Percentiles rank a stretch among this genome's conserved stretches.
These are phyloP conservation scores for Corythaixoides concolor DNA, from an alignment of 2,113 vertebrate genomes.

Conservation along the genomic window DNA sequence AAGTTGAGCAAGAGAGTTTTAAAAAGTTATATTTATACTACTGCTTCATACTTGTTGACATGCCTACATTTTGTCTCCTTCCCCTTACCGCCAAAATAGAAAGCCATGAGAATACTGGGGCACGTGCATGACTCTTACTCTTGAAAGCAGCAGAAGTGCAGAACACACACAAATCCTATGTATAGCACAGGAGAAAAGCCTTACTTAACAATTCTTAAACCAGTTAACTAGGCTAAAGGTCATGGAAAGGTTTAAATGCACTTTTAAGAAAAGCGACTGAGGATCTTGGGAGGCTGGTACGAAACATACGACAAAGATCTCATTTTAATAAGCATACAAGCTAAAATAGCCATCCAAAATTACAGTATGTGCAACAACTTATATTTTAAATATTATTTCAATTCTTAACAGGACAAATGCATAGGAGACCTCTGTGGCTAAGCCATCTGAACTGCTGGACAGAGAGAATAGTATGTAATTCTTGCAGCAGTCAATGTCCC, in stretches of 20 bases:
- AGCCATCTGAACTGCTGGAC: neutral
- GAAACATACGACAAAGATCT: neutral
- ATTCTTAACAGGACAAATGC: neutral
- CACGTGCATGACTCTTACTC: neutral
- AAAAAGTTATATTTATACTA: neutral
- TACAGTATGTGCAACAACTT: neutral
- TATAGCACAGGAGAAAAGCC: neutral
- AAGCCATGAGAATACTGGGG: neutral
- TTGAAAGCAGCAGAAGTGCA: neutral
- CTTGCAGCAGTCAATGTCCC: constrained; percentile 12
- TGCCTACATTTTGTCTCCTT: neutral
- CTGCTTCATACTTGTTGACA: neutral
- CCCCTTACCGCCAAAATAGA: neutral
- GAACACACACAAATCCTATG: neutral
- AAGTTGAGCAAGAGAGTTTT: neutral
- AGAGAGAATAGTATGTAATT: neutral
- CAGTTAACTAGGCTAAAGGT: constrained; percentile 28
- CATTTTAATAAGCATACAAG: constrained; percentile 19
- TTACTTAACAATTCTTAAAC: neutral
- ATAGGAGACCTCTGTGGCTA: constrained; percentile 21
- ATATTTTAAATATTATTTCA: constrained; percentile 43
- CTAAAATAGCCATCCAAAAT: constrained; percentile 28
- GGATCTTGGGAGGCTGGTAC: neutral
- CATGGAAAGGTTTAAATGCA: neutral
- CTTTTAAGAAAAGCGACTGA: neutral